A percentile compares a stretch with the other conserved stretches of the same genome.
Evolutionary conservation across 2,888 invertebrate genomes (phyloP).

Genomic region (Terebella lapidaria): DNA sequence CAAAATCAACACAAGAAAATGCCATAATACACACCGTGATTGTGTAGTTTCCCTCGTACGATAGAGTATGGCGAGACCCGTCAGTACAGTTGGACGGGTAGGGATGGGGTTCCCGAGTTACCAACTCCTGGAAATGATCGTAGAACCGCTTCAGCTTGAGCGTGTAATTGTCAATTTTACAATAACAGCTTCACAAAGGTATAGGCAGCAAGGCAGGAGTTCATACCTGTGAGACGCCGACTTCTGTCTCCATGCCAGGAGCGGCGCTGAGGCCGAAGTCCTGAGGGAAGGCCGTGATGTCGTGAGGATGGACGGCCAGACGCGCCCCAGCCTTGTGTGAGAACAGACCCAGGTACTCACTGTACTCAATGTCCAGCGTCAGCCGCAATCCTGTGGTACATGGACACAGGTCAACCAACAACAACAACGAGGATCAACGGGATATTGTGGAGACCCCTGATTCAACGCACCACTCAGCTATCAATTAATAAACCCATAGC

Average conservation of each 20-base stretch:
- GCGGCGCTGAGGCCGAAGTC: conserved; percentile 29
- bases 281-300: conserved; percentile 28
- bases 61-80: conserved; percentile 1
- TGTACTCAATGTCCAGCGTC: conserved; percentile 29
- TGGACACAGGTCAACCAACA: background rate
- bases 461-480: no score
- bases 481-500: no score
- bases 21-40: conserved; percentile 12
- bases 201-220: background rate
- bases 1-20: no score
- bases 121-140: conserved; percentile 4
- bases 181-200: no score
- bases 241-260: conserved; percentile 29
- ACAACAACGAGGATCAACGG: background rate
- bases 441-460: no score
- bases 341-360: conserved; percentile 31
- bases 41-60: conserved; percentile 10
- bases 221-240: conserved; percentile 20
- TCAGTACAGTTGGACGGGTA: conserved; percentile 14
- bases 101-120: conserved; percentile 7
- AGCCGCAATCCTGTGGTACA: conserved; percentile 25
- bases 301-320: conserved; percentile 28
- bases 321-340: conserved; percentile 29
- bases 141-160: no score
- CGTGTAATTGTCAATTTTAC: no score